Evolutionary conservation across 2,888 invertebrate genomes (phyloP).

Genomic region (Chloroclystis v-ata): DNA sequence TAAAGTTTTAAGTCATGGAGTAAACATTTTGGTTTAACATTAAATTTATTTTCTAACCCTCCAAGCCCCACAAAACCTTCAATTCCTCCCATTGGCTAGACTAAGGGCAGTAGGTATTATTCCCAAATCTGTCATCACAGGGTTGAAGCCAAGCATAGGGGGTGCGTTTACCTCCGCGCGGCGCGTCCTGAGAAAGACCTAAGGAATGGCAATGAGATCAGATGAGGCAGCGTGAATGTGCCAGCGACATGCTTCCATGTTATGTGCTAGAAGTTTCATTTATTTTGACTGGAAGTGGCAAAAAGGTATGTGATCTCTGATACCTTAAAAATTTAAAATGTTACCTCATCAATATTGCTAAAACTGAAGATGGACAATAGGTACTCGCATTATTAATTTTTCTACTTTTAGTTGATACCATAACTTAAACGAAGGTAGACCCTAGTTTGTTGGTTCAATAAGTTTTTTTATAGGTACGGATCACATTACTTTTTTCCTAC

Average conservation of each 20-base stretch:
- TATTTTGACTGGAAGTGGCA: constrained; percentile 6
- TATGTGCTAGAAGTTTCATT: constrained; percentile 44
- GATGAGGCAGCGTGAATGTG: constrained; percentile 61
- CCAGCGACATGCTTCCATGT: constrained; percentile 64
- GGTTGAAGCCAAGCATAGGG: constrained; percentile 69
- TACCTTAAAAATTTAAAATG: too few species aligned
- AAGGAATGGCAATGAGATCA: constrained; percentile 74
- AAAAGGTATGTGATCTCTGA: constrained; percentile 5
- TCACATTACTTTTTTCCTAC: constrained; percentile 13
- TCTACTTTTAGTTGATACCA: too few species aligned
- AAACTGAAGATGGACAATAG: too few species aligned
- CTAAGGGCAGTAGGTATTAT: constrained; percentile 35
- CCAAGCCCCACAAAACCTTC: background rate
- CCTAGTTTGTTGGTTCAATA: too few species aligned
- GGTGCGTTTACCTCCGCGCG: constrained; percentile 72
- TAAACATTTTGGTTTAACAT: too few species aligned
- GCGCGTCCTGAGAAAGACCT: constrained; percentile 77
- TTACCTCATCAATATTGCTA: too few species aligned
- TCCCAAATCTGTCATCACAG: constrained; percentile 72
- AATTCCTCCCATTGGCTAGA: constrained; percentile 7
- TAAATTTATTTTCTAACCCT: too few species aligned
- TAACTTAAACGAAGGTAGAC: too few species aligned
- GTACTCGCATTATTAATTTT: too few species aligned
- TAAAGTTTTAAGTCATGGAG: too few species aligned
- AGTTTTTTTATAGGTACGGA: too few species aligned